Evolutionary conservation across 1,140 invertebrate species (phyloP).

Genomic region (Bradynema listronoti): DNA sequence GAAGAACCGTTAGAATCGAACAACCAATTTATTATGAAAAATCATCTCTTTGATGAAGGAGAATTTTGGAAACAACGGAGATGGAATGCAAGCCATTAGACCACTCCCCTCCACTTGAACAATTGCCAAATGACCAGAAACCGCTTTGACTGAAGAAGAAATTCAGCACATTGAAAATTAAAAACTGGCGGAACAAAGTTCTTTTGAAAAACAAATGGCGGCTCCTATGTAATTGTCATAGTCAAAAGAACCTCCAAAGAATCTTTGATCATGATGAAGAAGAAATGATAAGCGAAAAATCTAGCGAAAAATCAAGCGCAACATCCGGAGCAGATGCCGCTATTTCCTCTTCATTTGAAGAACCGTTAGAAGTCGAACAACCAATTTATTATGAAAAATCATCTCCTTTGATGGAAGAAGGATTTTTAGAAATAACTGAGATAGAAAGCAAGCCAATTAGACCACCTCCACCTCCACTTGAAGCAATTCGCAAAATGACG

Average conservation of each 20-base stretch:
- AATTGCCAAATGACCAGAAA: conserved; percentile 1
- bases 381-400: conserved; percentile 1
- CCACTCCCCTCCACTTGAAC: too few relatives aligned
- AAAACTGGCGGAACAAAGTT: conserved; percentile 29
- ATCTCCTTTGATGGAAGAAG: not conserved
- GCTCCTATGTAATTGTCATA: not conserved
- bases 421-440: not conserved
- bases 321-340: not conserved
- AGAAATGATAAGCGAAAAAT: not conserved
- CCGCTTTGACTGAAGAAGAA: conserved; percentile 36
- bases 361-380: not conserved
- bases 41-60: conserved; percentile 1
- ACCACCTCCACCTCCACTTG: too few relatives aligned
- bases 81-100: not conserved
- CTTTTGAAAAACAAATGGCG: conserved; percentile 1
- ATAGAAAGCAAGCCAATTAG: too few relatives aligned
- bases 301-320: not conserved
- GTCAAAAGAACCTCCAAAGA: not conserved
- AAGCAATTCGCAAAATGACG: not conserved
- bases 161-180: conserved; percentile 28
- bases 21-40: conserved; percentile 1
- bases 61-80: not conserved
- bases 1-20: not conserved
- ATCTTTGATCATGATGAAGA: not conserved
- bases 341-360: not conserved